These are phyloP conservation scores for Alcis repandata DNA, from an alignment of 2,888 invertebrate genomes.

Conservation along the genomic window DNA sequence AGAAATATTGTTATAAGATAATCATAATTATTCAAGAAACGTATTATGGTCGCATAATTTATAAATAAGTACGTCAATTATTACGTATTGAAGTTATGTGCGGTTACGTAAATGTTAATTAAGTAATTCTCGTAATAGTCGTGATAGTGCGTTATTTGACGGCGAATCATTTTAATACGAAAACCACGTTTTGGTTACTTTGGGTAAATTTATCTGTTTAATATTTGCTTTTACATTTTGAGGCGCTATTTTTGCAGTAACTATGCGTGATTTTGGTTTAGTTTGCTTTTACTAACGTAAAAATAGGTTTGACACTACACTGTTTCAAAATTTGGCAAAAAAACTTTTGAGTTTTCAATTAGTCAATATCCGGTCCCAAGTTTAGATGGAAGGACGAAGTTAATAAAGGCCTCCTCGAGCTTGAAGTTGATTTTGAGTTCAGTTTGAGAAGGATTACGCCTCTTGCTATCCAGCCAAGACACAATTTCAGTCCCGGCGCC, in stretches of 20 bases:
- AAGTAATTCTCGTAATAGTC: constrained; percentile 25
- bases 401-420: too few species aligned
- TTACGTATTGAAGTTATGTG: constrained; percentile 36
- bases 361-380: too few species aligned
- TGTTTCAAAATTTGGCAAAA: too few species aligned
- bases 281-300: background rate
- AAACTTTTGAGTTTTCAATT: too few species aligned
- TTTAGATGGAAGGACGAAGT: too few species aligned
- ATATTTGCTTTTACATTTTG: background rate
- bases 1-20: constrained; percentile 23
- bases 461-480: too few species aligned
- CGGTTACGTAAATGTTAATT: constrained; percentile 49
- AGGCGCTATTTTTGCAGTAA: background rate
- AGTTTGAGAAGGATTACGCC: too few species aligned
- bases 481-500: too few species aligned
- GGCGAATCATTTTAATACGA: constrained; percentile 20
- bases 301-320: too few species aligned
- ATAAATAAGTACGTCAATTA: constrained; percentile 25
- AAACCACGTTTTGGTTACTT: constrained; percentile 5
- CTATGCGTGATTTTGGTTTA: background rate
- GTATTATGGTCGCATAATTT: constrained; percentile 30
- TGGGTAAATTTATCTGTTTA: background rate
- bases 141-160: constrained; percentile 22
- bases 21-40: constrained; percentile 37
- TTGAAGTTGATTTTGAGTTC: too few species aligned